Percentiles rank a stretch among this genome's conserved stretches.
phyloP scores from a whole-genome alignment of 1,140 invertebrate genomes.

The Macrotrachela quadricornifera region DNA sequence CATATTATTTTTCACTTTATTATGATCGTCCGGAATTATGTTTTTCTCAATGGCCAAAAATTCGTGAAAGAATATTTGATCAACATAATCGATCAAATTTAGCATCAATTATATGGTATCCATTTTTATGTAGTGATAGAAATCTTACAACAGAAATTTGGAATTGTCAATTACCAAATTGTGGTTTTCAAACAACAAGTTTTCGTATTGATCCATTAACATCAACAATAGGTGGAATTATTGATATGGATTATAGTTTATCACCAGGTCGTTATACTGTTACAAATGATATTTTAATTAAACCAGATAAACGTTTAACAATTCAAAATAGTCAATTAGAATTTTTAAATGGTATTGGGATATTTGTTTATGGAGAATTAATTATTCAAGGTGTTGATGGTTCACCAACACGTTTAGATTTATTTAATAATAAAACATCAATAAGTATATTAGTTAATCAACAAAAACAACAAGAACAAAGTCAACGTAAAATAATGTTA shows the following conservation, averaged over 20 bases:
- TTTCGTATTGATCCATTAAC: not conserved
- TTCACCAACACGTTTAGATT: not conserved
- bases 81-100: constrained; percentile 7
- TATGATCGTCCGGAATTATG: not conserved
- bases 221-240: not conserved
- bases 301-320: not conserved
- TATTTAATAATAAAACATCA: too few species aligned
- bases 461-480: too few species aligned
- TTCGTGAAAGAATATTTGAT: constrained; percentile 1
- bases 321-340: constrained; percentile 1
- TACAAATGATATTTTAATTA: constrained; percentile 6
- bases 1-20: too few species aligned
- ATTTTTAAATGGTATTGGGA: constrained; percentile 7
- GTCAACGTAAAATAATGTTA: not conserved
- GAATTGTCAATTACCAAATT: not conserved
- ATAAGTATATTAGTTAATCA: too few species aligned
- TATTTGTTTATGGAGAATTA: constrained; percentile 4
- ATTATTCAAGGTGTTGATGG: not conserved
- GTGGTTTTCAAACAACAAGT: not conserved
- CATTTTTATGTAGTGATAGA: not conserved
- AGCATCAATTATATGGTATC: constrained; percentile 4
- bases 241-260: not conserved
- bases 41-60: not conserved
- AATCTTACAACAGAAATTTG: not conserved
- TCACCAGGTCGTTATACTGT: constrained; percentile 2